Conservation (phyloP, 2,888 invertebrate genomes). For the Fragum whitleyi region DNA sequence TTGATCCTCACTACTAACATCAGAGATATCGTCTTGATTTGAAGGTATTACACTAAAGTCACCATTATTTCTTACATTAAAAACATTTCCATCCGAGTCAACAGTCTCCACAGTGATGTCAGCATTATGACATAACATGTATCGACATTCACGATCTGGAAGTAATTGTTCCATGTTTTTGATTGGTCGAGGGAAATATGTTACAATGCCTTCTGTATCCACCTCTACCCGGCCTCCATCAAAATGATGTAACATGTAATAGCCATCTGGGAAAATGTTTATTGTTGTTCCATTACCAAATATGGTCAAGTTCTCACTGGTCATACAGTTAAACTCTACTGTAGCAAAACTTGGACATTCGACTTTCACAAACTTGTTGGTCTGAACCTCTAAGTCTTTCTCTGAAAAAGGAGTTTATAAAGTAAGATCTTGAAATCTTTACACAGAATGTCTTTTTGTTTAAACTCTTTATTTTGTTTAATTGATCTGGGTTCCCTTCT, state of each 20-base stretch:
- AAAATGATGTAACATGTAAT: slow-evolving; percentile 81
- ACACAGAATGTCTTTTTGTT: no score
- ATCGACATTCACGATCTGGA: slow-evolving; percentile 77
- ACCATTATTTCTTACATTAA: slow-evolving; percentile 83
- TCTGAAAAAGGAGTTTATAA: slow-evolving; percentile 18
- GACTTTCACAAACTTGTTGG: slow-evolving; percentile 82
- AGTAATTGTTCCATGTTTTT: slow-evolving; percentile 74
- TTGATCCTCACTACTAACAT: slow-evolving; percentile 69
- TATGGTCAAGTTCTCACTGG: slow-evolving; percentile 82
- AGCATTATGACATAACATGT: slow-evolving; percentile 81
- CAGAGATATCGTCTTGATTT: slow-evolving; percentile 72
- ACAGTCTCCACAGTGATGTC: slow-evolving; percentile 81
- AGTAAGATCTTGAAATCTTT: no score
- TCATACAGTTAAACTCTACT: slow-evolving; percentile 82
- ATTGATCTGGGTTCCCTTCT: no score
- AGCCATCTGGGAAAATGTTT: slow-evolving; percentile 82
- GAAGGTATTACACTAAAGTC: slow-evolving; percentile 76
- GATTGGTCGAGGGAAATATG: slow-evolving; percentile 78
- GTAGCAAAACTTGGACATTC: slow-evolving; percentile 85
- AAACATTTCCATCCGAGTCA: slow-evolving; percentile 82
- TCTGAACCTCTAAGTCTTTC: slow-evolving; percentile 64
- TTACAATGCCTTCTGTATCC: slow-evolving; percentile 75
- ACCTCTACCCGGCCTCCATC: slow-evolving; percentile 81
- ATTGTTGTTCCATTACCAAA: slow-evolving; percentile 83
- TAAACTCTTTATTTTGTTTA: no score